Base-by-base conservation (phyloP, 2,797 vertebrate genomes). In the Poeciliopsis turneri region DNA sequence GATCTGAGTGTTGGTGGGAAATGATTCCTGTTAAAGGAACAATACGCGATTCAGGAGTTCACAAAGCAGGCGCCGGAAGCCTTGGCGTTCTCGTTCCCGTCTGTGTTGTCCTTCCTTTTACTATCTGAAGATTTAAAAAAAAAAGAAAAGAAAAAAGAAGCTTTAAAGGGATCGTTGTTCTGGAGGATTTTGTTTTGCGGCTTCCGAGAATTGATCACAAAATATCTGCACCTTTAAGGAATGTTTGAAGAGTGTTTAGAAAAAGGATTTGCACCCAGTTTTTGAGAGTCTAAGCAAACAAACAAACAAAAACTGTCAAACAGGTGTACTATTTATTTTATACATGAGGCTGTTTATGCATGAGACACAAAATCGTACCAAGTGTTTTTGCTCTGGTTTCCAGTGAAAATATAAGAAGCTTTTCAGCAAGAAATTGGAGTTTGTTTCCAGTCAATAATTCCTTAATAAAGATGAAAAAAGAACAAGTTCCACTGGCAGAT, bases 1-100 rank as follows among this genome's bases (percentile, higher is more conserved):
- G 55, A 73, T 78, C 59, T 78, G 30, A 64, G 39, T 51, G 43
- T 33, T 16, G 43, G 49, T 75, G 77, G 79, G 80, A 74, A 82
- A 75, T 59, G 16, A 47, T 57, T 45, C 30, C 49, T 3, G 70
- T 79, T 76, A 75, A 68, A 74, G 55, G 70, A 64, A 61, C 51
- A 49, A 55, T 30, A 73, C 5, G 1, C 74, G 49, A 45, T 69
- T 66, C 51, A 79, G 36, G 66, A 53, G 39, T 46, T 66, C 43
- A 69, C 66, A 69, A 69, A 69, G 39, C 39, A 43, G 39, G 39
- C 10, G 25, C 66, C 25, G 66, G 39, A 43, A 25, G 66, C 39
- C 66, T 43, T n/a, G 39, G 39, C 6, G 10, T n/a, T 69, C 23
- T 43, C 25, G 43, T 15, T 69, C 66, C 39, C 1, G 39, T 10